Evolutionary conservation across 2,113 vertebrate species (phyloP), one percentile per base, ranked within the genome.

Genomic region (Oncorhynchus mykiss): DNA sequence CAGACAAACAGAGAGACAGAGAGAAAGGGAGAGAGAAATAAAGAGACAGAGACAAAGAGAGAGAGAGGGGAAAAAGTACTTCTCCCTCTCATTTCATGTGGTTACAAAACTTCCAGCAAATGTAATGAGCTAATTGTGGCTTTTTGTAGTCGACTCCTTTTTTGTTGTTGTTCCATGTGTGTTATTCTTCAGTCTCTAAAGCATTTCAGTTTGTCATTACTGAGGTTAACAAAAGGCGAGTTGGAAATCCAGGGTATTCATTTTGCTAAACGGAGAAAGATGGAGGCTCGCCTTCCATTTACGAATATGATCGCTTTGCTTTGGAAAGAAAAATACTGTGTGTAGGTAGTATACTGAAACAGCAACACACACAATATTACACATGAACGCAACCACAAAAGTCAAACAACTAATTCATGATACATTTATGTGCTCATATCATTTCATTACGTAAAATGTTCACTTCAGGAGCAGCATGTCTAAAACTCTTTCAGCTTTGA

Each of bases 211-310:
- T 84, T 80, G 82, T 88, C 82, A 76, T 86, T 93, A 91, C 80
- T 20, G 67, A 90, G 92, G 90, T 86, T 82, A 78, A 86, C 79
- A 90, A 79, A 80, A 84, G 80, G 77, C 34, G 49, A 83, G 84
- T 93, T 90, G 88, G 91, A 93, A 93, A 94, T 88, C 88, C 86
- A 91, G 92, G 91, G 87, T 88, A 95, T 95, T 94, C 93, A 95
- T 95, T 94, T 93, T 76, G 82, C 84, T 93, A 94, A 95, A 95
- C 90, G 93, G 93, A 96, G 95, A 95, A 96, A 95, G 91, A 94
- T 91, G 92, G 86, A 80, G 76, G 73, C 79, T 85, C 25, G 71
- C 85, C 88, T 88, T 87, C 79, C 74, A 88, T 87, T 68, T 86
- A 89, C 71, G 85, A 92, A 77, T 74, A 20, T 66, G 27, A 73